Evolutionary conservation across 1,140 invertebrate species (phyloP).

Genomic region (Holotrichia oblita): DNA sequence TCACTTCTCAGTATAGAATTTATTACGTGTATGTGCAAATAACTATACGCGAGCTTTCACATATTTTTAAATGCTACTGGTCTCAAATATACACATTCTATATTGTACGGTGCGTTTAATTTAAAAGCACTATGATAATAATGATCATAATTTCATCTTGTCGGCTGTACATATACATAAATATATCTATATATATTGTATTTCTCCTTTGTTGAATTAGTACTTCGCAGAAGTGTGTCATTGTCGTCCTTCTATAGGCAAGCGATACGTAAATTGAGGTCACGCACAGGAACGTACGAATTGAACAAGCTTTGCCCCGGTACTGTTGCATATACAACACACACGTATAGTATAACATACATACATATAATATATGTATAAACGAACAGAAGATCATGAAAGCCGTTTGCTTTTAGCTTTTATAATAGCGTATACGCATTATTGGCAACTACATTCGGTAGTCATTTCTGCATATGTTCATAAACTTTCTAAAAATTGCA

Average conservation of each 20-base stretch:
- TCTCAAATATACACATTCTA: no score
- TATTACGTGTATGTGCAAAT: no score
- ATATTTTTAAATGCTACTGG: no score
- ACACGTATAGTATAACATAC: no score
- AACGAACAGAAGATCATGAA: slow-evolving; percentile 11
- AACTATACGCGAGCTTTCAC: no score
- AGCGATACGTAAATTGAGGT: slow-evolving; percentile 32
- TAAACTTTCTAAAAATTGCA: slow-evolving; percentile 7
- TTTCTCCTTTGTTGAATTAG: slow-evolving; percentile 26
- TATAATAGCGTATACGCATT: background rate
- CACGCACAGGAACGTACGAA: slow-evolving; percentile 18
- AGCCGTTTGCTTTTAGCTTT: background rate
- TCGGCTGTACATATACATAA: background rate
- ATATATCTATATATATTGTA: background rate
- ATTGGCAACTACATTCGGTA: background rate
- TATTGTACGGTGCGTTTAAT: background rate
- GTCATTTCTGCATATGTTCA: background rate
- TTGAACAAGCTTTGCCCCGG: background rate
- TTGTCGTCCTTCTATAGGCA: slow-evolving; percentile 33
- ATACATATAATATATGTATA: no score
- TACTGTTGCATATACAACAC: background rate
- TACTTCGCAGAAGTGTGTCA: slow-evolving; percentile 32
- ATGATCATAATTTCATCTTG: background rate
- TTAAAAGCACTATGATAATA: background rate
- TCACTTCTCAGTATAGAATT: no score